Evolutionary conservation across 2,888 invertebrate species (phyloP).

Genomic region (Tetrapedia diversipes): DNA sequence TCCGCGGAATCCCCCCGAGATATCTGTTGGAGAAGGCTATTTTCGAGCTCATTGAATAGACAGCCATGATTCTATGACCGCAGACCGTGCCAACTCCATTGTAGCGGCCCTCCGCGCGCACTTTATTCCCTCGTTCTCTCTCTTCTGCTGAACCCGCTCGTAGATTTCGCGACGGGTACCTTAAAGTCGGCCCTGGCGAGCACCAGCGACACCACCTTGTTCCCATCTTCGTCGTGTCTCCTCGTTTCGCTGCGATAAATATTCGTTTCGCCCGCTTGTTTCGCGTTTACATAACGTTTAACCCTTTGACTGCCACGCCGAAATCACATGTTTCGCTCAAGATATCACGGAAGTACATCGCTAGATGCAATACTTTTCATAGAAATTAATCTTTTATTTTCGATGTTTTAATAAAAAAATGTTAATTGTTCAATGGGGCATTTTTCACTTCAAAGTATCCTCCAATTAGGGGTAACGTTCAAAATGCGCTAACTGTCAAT

Average conservation of each 20-base stretch:
- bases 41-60: slow-evolving; percentile 83
- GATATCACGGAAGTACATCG: too few relatives aligned
- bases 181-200: slow-evolving; percentile 67
- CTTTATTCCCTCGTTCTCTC: slow-evolving; percentile 80
- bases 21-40: slow-evolving; percentile 82
- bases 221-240: background rate
- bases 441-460: too few relatives aligned
- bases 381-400: too few relatives aligned
- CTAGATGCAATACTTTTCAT: too few relatives aligned
- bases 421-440: too few relatives aligned
- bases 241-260: background rate
- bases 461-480: too few relatives aligned
- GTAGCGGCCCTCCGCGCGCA: slow-evolving; percentile 77
- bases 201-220: slow-evolving; percentile 66
- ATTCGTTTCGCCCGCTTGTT: background rate
- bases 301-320: too few relatives aligned
- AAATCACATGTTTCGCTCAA: too few relatives aligned
- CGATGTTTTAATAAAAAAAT: too few relatives aligned
- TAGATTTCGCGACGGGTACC: slow-evolving; percentile 71
- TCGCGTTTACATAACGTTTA: too few relatives aligned
- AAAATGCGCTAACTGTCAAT: too few relatives aligned
- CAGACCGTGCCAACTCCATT: slow-evolving; percentile 82
- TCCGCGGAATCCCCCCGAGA: slow-evolving; percentile 75
- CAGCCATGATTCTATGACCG: slow-evolving; percentile 82
- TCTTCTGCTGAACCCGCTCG: slow-evolving; percentile 70